Conservation (phyloP, 1,140 invertebrate genomes). For the Hyposmocoma kahamanoa region DNA sequence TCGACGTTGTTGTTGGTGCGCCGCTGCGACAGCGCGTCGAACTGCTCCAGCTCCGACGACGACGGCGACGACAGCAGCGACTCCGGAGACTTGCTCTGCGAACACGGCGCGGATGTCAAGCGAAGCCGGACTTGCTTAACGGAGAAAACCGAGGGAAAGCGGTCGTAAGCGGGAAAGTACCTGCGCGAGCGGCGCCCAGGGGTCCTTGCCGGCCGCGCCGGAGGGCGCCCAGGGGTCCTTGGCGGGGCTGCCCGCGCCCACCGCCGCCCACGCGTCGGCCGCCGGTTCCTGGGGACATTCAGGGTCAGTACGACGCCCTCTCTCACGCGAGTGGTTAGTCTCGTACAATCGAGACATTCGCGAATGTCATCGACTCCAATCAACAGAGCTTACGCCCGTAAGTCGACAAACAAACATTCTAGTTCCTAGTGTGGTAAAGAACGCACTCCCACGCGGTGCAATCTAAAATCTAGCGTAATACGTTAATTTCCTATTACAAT, state of each 20-base stretch:
- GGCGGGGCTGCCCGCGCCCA: conserved; percentile 40
- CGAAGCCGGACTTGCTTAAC: neutral
- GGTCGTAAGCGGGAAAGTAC: too few relatives aligned
- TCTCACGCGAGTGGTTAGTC: too few relatives aligned
- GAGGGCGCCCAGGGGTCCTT: conserved; percentile 46
- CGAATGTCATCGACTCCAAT: too few relatives aligned
- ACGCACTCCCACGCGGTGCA: too few relatives aligned
- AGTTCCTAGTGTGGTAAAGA: too few relatives aligned
- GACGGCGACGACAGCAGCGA: conserved; percentile 74
- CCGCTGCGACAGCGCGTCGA: conserved; percentile 86
- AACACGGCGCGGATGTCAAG: conserved; percentile 80
- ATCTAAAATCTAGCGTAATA: neutral
- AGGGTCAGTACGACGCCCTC: too few relatives aligned
- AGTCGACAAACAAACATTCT: too few relatives aligned
- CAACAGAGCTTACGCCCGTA: too few relatives aligned
- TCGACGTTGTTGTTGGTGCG: conserved; percentile 38
- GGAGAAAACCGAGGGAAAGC: too few relatives aligned
- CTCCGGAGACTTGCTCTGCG: conserved; percentile 45
- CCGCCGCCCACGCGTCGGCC: conserved; percentile 46
- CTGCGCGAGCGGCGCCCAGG: conserved; percentile 47
- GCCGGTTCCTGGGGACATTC: conserved; percentile 36
- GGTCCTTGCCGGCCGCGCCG: conserved; percentile 24
- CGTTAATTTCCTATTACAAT: neutral
- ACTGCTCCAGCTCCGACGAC: conserved; percentile 86
- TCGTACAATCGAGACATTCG: too few relatives aligned